Conservation (phyloP, 2,888 invertebrate species). For the Cheilosia scutellata region DNA sequence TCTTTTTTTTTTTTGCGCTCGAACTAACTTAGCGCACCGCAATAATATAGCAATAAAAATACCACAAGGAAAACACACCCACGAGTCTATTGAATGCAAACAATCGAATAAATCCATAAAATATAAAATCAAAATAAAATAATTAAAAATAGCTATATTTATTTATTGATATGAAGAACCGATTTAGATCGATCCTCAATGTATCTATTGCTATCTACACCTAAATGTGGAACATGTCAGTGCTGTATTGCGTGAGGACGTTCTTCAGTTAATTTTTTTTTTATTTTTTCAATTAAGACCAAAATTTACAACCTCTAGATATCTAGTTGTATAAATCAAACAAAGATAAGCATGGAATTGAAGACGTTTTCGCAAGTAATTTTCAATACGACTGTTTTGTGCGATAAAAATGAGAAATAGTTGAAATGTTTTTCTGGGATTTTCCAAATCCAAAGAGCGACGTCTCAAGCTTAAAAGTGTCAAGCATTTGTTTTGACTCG, state of each 20-base stretch:
- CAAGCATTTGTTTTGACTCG: slow-evolving; percentile 1
- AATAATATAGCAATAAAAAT: slow-evolving; percentile 14
- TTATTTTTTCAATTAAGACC: not conserved
- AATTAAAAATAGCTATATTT: not conserved
- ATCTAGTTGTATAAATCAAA: not conserved
- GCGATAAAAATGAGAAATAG: not conserved
- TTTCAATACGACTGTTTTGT: not conserved
- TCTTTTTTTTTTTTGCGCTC: too few relatives aligned
- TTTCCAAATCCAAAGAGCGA: slow-evolving; percentile 1
- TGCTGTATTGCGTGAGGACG: not conserved
- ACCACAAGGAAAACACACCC: not conserved
- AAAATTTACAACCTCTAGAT: slow-evolving; percentile 2
- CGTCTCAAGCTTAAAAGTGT: not conserved
- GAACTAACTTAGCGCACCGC: slow-evolving; percentile 14
- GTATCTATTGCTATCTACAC: not conserved
- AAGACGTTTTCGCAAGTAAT: not conserved
- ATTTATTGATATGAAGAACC: not conserved
- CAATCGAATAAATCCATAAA: slow-evolving; percentile 12
- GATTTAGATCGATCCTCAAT: not conserved
- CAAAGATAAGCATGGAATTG: not conserved
- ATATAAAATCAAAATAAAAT: not conserved
- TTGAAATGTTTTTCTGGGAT: not conserved
- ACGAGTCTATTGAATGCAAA: not conserved
- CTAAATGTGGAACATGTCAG: not conserved
- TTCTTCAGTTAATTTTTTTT: not conserved